These are phyloP conservation scores for Melopsittacus undulatus DNA, from an alignment of 2,797 vertebrate species.

Conservation along the genomic window DNA sequence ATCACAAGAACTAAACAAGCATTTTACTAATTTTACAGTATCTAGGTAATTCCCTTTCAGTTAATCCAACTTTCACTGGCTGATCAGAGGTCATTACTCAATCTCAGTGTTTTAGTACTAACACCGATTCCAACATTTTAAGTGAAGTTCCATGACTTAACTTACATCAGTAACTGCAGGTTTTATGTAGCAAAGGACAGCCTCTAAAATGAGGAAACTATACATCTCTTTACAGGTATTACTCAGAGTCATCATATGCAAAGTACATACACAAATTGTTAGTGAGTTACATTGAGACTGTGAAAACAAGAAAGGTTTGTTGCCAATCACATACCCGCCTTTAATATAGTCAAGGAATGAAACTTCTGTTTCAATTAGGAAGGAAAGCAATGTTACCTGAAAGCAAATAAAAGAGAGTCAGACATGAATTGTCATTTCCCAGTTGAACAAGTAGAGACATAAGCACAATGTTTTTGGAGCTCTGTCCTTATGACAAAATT, in stretches of 20 bases:
- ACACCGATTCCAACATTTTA: not conserved
- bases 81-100: not conserved
- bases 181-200: not conserved
- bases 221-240: not conserved
- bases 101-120: not conserved
- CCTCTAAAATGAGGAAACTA: not conserved
- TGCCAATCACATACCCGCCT: conserved; percentile 89
- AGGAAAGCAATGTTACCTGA: conserved; percentile 96
- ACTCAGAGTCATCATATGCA: not conserved
- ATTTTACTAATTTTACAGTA: not conserved
- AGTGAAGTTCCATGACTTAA: not conserved
- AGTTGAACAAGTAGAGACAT: conserved; percentile 17
- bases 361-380: conserved; percentile 95
- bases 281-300: not conserved
- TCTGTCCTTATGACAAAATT: not conserved
- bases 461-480: conserved; percentile 10
- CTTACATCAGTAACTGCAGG: not conserved
- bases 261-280: not conserved
- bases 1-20: not conserved
- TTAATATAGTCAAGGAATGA: conserved; percentile 99
- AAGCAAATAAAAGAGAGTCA: conserved; percentile 60
- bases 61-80: not conserved
- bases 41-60: not conserved
- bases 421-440: conserved; percentile 40
- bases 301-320: conserved; percentile 41